Percentiles rank a stretch among this genome's conserved stretches.
Conservation (phyloP, 1,140 invertebrate species). For the Drosophila nebulosa region DNA sequence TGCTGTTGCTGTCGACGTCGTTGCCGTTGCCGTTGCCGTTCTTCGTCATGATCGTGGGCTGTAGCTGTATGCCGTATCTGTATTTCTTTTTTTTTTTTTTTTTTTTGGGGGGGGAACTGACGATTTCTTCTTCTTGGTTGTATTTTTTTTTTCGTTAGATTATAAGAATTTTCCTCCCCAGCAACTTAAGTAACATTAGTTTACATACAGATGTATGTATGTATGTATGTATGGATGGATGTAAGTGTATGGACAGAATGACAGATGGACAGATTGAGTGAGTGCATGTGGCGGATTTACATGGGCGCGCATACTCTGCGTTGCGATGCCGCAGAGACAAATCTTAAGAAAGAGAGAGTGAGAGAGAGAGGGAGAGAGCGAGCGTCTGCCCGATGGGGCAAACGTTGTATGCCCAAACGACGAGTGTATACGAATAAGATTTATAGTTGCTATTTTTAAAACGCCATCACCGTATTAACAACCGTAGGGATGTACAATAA, state of each 20-base stretch:
- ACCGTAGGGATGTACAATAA: constrained; percentile 52
- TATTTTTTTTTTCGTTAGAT: constrained; percentile 14
- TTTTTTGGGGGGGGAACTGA: constrained; percentile 12
- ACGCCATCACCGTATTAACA: constrained; percentile 66
- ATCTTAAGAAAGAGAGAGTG: background rate
- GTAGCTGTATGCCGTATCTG: constrained; percentile 29
- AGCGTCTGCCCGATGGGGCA: constrained; percentile 8
- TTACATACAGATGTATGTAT: constrained; percentile 44
- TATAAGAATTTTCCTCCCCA: constrained; percentile 41
- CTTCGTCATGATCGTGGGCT: constrained; percentile 48
- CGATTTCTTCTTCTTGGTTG: constrained; percentile 27
- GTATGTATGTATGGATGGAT: background rate
- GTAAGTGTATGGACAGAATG: constrained; percentile 10
- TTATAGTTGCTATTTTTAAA: constrained; percentile 79
- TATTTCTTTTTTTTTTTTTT: constrained; percentile 24
- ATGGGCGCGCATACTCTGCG: constrained; percentile 20
- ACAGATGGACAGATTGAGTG: constrained; percentile 48
- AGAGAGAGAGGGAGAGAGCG: background rate
- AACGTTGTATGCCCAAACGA: constrained; percentile 40
- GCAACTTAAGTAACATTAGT: constrained; percentile 68
- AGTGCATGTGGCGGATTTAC: constrained; percentile 61
- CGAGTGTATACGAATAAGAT: constrained; percentile 55
- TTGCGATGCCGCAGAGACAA: background rate
- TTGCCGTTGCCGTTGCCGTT: constrained; percentile 22
- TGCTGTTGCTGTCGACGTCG: constrained; percentile 52